Evolutionary conservation across 2,797 vertebrate genomes (phyloP), one percentile per base, ranked within the genome.

Genomic region (Hylomyscus alleni): DNA sequence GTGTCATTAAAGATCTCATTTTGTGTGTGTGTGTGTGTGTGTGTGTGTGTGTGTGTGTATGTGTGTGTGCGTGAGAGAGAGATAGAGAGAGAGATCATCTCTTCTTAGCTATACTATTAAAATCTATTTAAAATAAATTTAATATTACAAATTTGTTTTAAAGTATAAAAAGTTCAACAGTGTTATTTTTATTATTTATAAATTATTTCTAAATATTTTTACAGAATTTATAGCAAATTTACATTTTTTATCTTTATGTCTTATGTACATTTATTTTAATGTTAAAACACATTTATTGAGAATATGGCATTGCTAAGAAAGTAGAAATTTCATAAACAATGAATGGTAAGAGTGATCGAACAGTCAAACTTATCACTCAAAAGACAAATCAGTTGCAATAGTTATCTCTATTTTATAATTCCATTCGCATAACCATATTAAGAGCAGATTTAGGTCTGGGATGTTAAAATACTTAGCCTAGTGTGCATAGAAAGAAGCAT

Each of bases 231-330:
- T 3, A 20, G 9, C 1, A n/a, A 82, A n/a, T 60, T 34, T 7
- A 58, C 52, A 22, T 94, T 95, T 85, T 22, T 6, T 50, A 40
- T 80, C 0, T 24, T 22, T 34, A 4, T 20, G 9, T 26, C 90
- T 44, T 40, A 8, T 44, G 4, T 83, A 20, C 26, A 29, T 78
- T 90, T 86, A 69, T 85, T 90, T 93, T 20, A 96, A 52, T 91
- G 76, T 96, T 15, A 85, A 88, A 94, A 1, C 89, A 44, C 58
- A 1, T 19, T 47, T 13, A 34, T 78, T 90, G 77, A 73, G n/a
- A 12, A 90, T 52, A 88, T 29, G 78, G 0, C 10, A 78, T 60
- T 19, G 40, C 83, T 34, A 52, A n/a, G 2, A 7, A 58, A 88
- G 37, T n/a, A 34, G 2, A 24, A 58, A 76, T 52, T 87, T 95